These are phyloP conservation scores for Acrobasis suavella DNA, from an alignment of 2,888 invertebrate species.

Conservation along the genomic window DNA sequence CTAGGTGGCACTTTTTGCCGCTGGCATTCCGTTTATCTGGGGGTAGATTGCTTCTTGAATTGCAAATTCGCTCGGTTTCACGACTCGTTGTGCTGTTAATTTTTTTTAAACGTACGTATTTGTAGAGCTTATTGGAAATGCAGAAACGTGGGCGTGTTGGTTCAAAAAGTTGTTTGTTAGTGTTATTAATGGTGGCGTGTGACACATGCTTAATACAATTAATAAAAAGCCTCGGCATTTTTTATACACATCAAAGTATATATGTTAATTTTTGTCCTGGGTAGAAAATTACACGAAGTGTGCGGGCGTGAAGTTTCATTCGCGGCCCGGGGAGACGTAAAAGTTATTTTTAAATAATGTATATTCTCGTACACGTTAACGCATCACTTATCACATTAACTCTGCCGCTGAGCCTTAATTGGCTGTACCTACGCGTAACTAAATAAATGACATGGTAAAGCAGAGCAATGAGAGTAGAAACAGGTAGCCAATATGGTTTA, in stretches of 20 bases:
- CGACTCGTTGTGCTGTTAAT: slow-evolving; percentile 39
- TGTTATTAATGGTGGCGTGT: not conserved
- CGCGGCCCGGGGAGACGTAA: no score
- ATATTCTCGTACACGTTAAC: slow-evolving; percentile 42
- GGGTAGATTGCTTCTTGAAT: slow-evolving; percentile 54
- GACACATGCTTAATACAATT: no score
- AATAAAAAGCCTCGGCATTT: no score
- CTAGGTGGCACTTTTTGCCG: slow-evolving; percentile 38
- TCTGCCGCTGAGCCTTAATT: slow-evolving; percentile 53
- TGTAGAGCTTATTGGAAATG: not conserved
- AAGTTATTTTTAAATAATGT: no score
- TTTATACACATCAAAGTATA: no score
- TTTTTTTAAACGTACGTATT: slow-evolving; percentile 28
- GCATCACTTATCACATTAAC: slow-evolving; percentile 62
- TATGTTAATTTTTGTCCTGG: no score
- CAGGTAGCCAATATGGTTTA: not conserved
- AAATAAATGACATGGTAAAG: slow-evolving; percentile 39
- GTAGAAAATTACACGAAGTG: no score
- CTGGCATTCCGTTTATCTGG: slow-evolving; percentile 38
- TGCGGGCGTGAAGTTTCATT: no score
- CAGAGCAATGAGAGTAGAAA: not conserved
- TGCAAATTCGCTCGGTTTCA: slow-evolving; percentile 54
- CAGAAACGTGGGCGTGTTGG: not conserved
- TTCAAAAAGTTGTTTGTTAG: not conserved
- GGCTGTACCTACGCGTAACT: slow-evolving; percentile 52